A percentile compares a stretch with the other conserved stretches of the same genome.
phyloP scores from a whole-genome alignment of 2,888 invertebrate genomes.

The Sturmia bella region DNA sequence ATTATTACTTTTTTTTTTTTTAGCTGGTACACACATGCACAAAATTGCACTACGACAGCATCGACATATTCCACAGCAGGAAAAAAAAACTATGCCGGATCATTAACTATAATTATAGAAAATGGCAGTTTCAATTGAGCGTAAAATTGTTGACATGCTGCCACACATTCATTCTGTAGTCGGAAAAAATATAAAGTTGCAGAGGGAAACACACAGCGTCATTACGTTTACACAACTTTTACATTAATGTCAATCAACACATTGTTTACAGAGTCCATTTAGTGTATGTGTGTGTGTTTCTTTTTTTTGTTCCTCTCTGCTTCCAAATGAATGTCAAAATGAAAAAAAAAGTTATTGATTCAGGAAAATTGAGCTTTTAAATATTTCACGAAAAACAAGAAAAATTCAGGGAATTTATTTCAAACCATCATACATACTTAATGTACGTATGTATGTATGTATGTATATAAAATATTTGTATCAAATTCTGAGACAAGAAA shows the following conservation, averaged over 20 bases:
- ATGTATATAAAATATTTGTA: neutral
- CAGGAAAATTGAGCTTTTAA: conserved; percentile 20
- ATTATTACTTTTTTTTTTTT: too few relatives aligned
- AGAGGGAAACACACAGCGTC: conserved; percentile 9
- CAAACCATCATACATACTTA: too few relatives aligned
- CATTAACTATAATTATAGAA: conserved; percentile 50
- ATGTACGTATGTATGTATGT: neutral
- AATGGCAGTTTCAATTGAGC: conserved; percentile 48
- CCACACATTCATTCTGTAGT: neutral
- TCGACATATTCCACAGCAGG: neutral
- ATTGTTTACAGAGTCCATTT: neutral
- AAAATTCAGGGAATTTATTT: too few relatives aligned
- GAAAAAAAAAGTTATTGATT: conserved; percentile 6
- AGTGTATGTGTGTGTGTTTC: neutral
- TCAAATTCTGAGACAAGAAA: conserved; percentile 13
- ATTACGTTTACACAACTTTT: conserved; percentile 29
- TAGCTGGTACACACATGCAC: neutral
- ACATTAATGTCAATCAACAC: conserved; percentile 50
- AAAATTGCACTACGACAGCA: neutral
- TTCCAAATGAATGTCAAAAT: neutral
- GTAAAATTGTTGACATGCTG: conserved; percentile 48
- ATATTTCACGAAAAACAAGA: neutral
- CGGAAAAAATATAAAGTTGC: neutral
- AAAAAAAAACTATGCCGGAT: conserved; percentile 27
- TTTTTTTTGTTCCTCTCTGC: neutral